phyloP scores from a whole-genome alignment of 2,113 vertebrate species.

The Athene noctua region DNA sequence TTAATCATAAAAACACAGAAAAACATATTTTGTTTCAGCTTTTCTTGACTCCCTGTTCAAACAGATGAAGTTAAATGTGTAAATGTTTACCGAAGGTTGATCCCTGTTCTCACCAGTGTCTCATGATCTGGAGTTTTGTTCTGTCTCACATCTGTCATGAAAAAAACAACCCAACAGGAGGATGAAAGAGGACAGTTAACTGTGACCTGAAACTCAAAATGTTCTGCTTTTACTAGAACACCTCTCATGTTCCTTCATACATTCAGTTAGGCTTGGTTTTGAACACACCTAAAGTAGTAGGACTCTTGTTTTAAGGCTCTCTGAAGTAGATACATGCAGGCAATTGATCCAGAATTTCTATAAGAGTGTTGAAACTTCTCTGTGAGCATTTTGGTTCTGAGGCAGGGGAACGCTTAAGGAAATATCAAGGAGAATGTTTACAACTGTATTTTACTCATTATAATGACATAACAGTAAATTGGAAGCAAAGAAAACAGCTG shows the following conservation, averaged over 20 bases:
- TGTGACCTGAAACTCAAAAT: neutral
- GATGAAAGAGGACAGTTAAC: neutral
- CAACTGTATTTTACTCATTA: neutral
- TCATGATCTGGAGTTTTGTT: neutral
- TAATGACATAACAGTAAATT: neutral
- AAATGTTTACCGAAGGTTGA: neutral
- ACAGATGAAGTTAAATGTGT: neutral
- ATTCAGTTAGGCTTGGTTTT: neutral
- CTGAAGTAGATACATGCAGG: neutral
- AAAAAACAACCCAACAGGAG: neutral
- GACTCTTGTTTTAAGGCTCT: neutral
- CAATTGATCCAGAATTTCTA: neutral
- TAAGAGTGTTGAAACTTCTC: neutral
- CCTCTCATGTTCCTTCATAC: neutral
- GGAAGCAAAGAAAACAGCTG: neutral
- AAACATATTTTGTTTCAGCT: neutral
- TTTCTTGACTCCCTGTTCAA: neutral
- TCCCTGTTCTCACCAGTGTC: neutral
- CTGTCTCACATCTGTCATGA: neutral
- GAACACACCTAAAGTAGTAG: neutral
- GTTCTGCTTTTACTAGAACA: neutral
- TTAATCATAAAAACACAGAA: neutral
- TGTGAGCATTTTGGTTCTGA: neutral
- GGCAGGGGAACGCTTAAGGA: neutral
- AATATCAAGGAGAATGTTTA: neutral